Conservation (phyloP, 2,888 invertebrate species). For the Idaea straminata region DNA sequence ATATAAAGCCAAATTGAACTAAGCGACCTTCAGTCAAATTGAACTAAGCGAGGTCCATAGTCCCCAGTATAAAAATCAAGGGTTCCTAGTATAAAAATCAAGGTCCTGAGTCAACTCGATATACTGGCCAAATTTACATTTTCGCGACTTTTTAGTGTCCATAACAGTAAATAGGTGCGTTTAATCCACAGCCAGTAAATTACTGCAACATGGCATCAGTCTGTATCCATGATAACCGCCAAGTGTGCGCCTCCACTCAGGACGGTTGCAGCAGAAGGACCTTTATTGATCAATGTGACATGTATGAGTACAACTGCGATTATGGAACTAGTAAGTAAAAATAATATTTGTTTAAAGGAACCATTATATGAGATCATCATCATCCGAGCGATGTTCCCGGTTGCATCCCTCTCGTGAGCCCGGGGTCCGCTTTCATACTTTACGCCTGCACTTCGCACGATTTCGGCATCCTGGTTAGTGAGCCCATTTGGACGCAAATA, state of each 20-base stretch:
- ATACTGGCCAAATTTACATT: background rate
- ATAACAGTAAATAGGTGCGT: background rate
- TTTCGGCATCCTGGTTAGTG: too few species aligned
- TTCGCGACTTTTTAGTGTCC: background rate
- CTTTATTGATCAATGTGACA: constrained; percentile 67
- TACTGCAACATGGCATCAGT: constrained; percentile 55
- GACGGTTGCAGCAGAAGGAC: constrained; percentile 51
- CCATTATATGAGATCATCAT: background rate
- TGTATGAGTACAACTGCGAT: constrained; percentile 71
- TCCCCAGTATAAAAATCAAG: too few species aligned
- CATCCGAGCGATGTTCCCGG: too few species aligned
- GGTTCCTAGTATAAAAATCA: too few species aligned
- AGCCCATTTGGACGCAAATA: too few species aligned
- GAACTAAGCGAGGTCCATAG: too few species aligned
- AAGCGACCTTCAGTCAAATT: too few species aligned
- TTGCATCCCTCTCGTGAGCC: too few species aligned
- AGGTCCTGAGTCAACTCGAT: too few species aligned
- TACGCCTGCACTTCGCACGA: too few species aligned
- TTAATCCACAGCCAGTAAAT: constrained; percentile 47
- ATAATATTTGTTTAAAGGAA: constrained; percentile 9
- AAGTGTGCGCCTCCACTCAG: constrained; percentile 51
- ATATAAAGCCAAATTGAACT: too few species aligned
- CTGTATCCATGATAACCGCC: constrained; percentile 57
- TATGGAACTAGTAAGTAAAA: constrained; percentile 51
- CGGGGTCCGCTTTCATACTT: too few species aligned